Evolutionary conservation across 1,140 invertebrate genomes (phyloP).

Genomic region (Apis laboriosa): DNA sequence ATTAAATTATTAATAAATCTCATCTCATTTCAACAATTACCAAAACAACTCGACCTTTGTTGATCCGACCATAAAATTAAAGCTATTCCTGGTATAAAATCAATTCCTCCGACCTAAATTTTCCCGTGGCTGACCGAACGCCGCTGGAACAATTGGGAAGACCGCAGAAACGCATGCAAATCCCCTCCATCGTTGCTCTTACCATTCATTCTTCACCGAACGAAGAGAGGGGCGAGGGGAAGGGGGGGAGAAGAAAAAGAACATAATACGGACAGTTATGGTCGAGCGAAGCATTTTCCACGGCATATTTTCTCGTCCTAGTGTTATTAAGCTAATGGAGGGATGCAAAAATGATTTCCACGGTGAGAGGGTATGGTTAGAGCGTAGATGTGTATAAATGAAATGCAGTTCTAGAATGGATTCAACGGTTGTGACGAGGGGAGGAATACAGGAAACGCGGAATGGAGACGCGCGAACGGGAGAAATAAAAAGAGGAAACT

Average conservation of each 20-base stretch:
- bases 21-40: background rate
- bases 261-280: conserved; percentile 22
- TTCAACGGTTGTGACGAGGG: background rate
- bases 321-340: conserved; percentile 71
- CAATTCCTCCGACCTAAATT: background rate
- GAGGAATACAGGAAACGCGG: background rate
- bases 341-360: conserved; percentile 51
- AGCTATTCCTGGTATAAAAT: conserved; percentile 6
- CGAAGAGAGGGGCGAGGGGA: background rate
- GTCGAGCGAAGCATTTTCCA: conserved; percentile 20
- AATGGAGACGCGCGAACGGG: conserved; percentile 18
- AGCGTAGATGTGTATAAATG: conserved; percentile 13
- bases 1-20: background rate
- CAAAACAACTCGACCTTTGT: background rate
- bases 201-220: conserved; percentile 11
- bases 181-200: conserved; percentile 4
- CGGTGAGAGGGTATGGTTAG: conserved; percentile 7
- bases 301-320: conserved; percentile 40
- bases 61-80: background rate
- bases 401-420: conserved; percentile 16
- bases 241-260: background rate
- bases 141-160: conserved; percentile 3
- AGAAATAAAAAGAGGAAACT: conserved; percentile 10
- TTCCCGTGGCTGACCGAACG: conserved; percentile 1
- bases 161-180: conserved; percentile 23